These are phyloP conservation scores for Drosophila picticornis DNA, from an alignment of 2,888 invertebrate genomes.

Conservation along the genomic window DNA sequence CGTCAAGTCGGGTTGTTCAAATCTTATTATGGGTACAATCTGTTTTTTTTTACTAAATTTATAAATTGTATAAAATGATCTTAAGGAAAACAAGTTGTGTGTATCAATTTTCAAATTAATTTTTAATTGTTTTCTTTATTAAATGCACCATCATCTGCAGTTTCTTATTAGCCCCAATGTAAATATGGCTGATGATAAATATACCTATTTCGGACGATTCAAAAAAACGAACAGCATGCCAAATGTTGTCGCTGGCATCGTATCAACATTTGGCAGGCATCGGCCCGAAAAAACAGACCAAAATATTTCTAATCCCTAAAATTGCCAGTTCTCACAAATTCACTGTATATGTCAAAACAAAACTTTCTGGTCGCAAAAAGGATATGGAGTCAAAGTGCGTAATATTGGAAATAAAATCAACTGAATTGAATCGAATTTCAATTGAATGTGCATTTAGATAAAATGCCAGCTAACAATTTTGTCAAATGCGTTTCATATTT, in stretches of 20 bases:
- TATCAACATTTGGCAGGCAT: conserved; percentile 54
- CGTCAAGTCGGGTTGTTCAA: neutral
- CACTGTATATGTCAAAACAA: conserved; percentile 11
- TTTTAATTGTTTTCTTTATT: rapidly evolving
- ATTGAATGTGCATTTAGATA: conserved; percentile 44
- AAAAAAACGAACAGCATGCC: conserved; percentile 9
- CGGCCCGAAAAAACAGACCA: conserved; percentile 43
- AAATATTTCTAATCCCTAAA: conserved; percentile 42
- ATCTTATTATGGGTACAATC: neutral
- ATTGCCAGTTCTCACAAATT: conserved; percentile 45
- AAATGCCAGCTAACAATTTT: conserved; percentile 47
- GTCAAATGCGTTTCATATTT: conserved; percentile 51
- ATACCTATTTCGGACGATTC: neutral
- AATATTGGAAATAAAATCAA: conserved; percentile 46
- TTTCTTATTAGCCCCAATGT: conserved; percentile 23
- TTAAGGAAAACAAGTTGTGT: neutral
- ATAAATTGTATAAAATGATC: too few relatives aligned
- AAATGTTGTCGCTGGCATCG: conserved; percentile 55
- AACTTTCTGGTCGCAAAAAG: conserved; percentile 5
- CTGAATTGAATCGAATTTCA: conserved; percentile 27
- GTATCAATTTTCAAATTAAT: rapidly evolving
- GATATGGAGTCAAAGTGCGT: conserved; percentile 31
- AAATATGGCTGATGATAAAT: conserved; percentile 17
- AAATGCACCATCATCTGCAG: neutral
- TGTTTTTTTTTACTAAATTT: neutral